Evolutionary conservation across 2,797 vertebrate species (phyloP).

Genomic region (Sebastes nivosus): DNA sequence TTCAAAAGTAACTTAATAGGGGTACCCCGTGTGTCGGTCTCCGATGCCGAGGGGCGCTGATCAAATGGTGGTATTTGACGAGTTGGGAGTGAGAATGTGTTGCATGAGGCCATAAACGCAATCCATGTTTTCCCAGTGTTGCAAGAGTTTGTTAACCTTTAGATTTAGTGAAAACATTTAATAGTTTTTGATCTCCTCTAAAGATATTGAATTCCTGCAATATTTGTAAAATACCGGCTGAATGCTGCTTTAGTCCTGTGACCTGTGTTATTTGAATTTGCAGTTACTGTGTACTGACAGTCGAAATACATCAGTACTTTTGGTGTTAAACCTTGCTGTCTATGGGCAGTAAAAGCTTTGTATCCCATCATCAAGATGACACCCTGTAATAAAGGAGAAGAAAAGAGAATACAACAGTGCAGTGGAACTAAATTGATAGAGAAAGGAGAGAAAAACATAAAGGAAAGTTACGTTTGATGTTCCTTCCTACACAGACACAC

Average conservation of each 20-base stretch:
- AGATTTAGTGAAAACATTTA: background rate
- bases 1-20: background rate
- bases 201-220: background rate
- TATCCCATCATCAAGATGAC: constrained; percentile 16
- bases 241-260: background rate
- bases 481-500: constrained; percentile 33
- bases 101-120: background rate
- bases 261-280: background rate
- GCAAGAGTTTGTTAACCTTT: background rate
- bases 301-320: background rate
- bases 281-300: background rate
- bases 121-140: background rate
- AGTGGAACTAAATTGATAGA: constrained; percentile 8
- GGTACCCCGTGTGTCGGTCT: background rate
- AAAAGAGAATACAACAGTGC: background rate
- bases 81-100: background rate
- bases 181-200: background rate
- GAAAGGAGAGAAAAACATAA: background rate
- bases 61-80: background rate
- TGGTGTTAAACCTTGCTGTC: constrained; percentile 18
- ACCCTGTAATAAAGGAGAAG: constrained; percentile 13
- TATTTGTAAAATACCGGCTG: background rate
- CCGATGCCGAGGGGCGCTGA: background rate
- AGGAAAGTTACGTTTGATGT: constrained; percentile 40
- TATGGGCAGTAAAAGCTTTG: constrained; percentile 29